These are phyloP conservation scores for Pelobates fuscus DNA, from an alignment of 2,113 vertebrate genomes.

Conservation along the genomic window DNA sequence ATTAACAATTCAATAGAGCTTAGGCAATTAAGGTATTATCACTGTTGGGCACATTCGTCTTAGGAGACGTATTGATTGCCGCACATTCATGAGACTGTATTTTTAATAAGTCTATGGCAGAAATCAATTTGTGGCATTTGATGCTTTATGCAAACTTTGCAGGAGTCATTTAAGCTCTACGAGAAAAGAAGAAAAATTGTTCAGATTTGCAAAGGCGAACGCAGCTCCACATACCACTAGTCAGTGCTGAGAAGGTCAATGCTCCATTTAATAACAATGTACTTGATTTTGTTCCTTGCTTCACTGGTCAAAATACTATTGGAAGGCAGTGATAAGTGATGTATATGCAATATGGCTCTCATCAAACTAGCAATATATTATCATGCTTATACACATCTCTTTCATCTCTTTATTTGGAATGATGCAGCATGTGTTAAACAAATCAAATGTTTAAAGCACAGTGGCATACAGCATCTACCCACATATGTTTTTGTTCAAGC, in stretches of 20 bases:
- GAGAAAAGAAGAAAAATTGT: not conserved
- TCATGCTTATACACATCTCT: too few species aligned
- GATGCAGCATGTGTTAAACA: too few species aligned
- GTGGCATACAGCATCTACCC: too few species aligned
- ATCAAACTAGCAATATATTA: too few species aligned
- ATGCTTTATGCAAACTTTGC: not conserved
- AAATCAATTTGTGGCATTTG: not conserved
- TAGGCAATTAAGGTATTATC: slow-evolving; percentile 4
- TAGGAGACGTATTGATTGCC: slow-evolving; percentile 13
- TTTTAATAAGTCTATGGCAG: slow-evolving; percentile 20
- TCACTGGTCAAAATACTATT: too few species aligned
- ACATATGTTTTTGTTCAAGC: too few species aligned
- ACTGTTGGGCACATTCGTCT: slow-evolving; percentile 25
- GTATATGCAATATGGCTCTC: too few species aligned
- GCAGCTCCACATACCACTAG: not conserved
- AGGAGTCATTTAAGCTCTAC: slow-evolving; percentile 19
- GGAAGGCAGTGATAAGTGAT: too few species aligned
- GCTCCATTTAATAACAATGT: slow-evolving; percentile 1
- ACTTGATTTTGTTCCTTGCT: not conserved
- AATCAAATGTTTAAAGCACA: too few species aligned
- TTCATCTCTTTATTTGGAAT: too few species aligned
- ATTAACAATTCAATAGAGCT: too few species aligned
- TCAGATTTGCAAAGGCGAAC: slow-evolving; percentile 19
- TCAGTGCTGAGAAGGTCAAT: slow-evolving; percentile 16
- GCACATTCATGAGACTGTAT: not conserved